These are phyloP conservation scores for Lithophane socia DNA, from an alignment of 2,888 invertebrate species.

Conservation along the genomic window DNA sequence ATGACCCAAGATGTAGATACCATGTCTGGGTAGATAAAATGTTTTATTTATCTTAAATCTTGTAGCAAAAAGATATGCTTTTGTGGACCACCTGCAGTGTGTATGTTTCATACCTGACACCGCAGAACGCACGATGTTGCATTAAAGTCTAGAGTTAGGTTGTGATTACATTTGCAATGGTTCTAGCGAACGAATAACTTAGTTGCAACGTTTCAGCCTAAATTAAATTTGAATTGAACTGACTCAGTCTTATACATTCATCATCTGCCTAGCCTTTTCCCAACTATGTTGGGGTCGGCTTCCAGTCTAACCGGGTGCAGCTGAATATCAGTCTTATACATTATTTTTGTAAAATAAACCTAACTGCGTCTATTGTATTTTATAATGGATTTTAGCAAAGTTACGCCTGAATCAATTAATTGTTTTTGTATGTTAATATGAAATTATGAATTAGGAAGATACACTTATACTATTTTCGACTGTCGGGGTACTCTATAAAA, in stretches of 20 bases:
- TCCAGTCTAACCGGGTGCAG: too few relatives aligned
- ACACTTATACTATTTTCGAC: background rate
- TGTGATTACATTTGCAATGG: slow-evolving; percentile 10
- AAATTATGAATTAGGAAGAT: background rate
- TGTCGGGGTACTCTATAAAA: background rate
- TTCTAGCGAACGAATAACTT: background rate
- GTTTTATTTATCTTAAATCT: background rate
- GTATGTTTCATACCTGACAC: slow-evolving; percentile 13
- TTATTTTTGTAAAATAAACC: too few relatives aligned
- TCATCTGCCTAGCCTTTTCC: too few relatives aligned
- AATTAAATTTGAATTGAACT: background rate
- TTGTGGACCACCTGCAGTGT: background rate
- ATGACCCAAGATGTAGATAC: slow-evolving; percentile 7
- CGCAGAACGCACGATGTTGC: slow-evolving; percentile 1
- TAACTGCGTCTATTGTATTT: too few relatives aligned
- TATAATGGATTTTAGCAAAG: too few relatives aligned
- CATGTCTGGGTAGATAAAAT: too few relatives aligned
- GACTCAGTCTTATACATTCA: too few relatives aligned
- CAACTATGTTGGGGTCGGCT: too few relatives aligned
- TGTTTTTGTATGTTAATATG: too few relatives aligned
- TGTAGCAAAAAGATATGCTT: too few relatives aligned
- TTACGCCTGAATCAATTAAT: too few relatives aligned
- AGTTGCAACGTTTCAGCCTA: background rate
- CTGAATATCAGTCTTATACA: too few relatives aligned
- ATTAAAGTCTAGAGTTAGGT: slow-evolving; percentile 15